Base-by-base conservation (phyloP, 2,113 vertebrate species). In the Alligator sinensis region DNA sequence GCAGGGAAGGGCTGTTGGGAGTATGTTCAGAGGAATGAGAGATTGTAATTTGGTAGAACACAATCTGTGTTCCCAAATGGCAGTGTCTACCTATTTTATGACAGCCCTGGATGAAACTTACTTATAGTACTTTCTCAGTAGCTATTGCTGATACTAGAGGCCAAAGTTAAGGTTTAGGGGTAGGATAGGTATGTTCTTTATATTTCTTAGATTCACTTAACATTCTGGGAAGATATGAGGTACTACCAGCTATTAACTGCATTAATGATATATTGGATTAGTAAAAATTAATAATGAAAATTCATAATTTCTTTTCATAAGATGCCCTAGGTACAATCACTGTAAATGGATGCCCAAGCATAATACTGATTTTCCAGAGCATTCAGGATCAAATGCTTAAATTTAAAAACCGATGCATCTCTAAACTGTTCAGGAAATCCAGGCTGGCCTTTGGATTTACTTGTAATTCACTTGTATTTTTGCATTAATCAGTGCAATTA, bases 391-490 rank as follows among this genome's bases (percentile, higher is more conserved):
- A 62, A 89, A 86, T 30, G 54, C 16, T 81, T 68, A 77, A 3
- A 66, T n/a, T 79, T n/a, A 28, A 54, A 13, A 18, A 55, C 9
- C 24, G 55, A 61, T 75, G 68, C 6, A 11, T 84, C 27, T 80
- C 27, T 80, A 63, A 86, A 55, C 25, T 88, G 11, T 77, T 66
- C 27, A 9, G 28, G 68, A 79, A 54, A 83, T 87, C 28, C 81
- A n/a, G 18, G 30, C 6, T 87, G 22, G 2, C 11, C 57, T 95
- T 84, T 91, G n/a, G 27, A 79, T 84, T 13, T 47, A 47, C 47
- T 47, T 47, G 47, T 47, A 76, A 74, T 79, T 75, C 74, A 38
- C n/a, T 28, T 86, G 34, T 17, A 70, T 80, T 94, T 97, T 90
- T 92, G 17, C 84, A 80, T 88, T 91, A n/a, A 63, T 82, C 7